Conservation (phyloP, 2,113 vertebrate species). For the Cryptomyrus ogoouensis region DNA sequence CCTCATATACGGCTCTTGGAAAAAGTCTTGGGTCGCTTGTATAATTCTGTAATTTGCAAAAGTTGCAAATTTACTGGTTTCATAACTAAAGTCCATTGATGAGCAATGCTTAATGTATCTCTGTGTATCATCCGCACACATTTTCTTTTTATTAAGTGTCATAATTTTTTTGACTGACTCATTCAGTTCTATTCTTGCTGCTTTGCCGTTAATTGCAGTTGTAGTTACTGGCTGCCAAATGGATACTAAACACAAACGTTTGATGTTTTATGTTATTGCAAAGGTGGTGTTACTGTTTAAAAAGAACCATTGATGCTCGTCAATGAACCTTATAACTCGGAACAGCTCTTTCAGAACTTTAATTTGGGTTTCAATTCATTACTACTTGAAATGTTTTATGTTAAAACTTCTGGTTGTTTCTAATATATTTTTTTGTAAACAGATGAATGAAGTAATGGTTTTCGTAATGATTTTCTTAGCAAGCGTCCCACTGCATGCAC, state of each 20-base stretch:
- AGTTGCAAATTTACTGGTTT: not conserved
- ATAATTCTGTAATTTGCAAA: not conserved
- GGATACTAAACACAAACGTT: not conserved
- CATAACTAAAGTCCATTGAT: not conserved
- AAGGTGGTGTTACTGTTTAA: not conserved
- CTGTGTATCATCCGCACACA: too few species aligned
- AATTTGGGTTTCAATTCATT: not conserved
- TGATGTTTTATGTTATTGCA: not conserved
- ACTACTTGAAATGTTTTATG: not conserved
- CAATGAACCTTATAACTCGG: not conserved
- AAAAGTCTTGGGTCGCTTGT: not conserved
- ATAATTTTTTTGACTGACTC: not conserved
- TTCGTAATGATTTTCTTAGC: not conserved
- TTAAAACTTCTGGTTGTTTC: not conserved
- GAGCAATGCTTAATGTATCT: not conserved
- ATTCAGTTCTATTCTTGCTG: not conserved
- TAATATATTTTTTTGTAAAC: not conserved
- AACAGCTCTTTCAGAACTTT: not conserved
- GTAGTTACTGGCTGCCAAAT: not conserved
- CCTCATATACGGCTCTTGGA: not conserved
- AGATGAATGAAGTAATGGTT: not conserved
- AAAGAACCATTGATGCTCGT: not conserved
- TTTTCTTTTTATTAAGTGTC: too few species aligned
- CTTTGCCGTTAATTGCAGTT: not conserved
- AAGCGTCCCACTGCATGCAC: not conserved